Percentiles rank a stretch among this genome's conserved stretches.
Evolutionary conservation across 2,113 vertebrate species (phyloP).

Genomic region (Otis tarda): DNA sequence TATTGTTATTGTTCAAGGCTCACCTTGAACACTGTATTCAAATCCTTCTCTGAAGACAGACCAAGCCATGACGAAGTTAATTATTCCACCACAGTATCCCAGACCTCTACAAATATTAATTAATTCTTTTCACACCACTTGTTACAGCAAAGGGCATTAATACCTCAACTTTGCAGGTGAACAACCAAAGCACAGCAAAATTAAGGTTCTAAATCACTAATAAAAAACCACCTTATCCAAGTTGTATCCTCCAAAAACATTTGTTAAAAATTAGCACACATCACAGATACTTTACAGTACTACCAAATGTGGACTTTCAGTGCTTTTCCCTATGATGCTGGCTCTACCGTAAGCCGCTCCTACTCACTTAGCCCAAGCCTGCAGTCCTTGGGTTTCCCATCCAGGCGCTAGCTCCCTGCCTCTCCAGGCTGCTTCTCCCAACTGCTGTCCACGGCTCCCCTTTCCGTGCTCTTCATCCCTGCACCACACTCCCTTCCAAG

Average conservation of each 20-base stretch:
- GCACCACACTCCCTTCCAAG: not conserved
- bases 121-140: not conserved
- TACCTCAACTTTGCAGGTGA: not conserved
- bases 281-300: not conserved
- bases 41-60: constrained; percentile 8
- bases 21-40: not conserved
- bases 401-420: rapidly evolving
- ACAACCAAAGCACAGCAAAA: not conserved
- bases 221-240: not conserved
- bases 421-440: not conserved
- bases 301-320: not conserved
- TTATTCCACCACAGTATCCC: not conserved
- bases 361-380: rapidly evolving
- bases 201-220: not conserved
- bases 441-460: rapidly evolving
- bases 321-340: not conserved
- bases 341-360: not conserved
- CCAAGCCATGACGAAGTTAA: not conserved
- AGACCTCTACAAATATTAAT: not conserved
- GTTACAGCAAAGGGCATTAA: not conserved
- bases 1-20: not conserved
- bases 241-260: not conserved
- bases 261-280: not conserved
- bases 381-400: rapidly evolving
- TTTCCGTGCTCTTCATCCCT: not conserved